Percentiles rank a stretch among this genome's conserved stretches.
Evolutionary conservation across 1,140 invertebrate species (phyloP).

Genomic region (Chironomus tepperi): DNA sequence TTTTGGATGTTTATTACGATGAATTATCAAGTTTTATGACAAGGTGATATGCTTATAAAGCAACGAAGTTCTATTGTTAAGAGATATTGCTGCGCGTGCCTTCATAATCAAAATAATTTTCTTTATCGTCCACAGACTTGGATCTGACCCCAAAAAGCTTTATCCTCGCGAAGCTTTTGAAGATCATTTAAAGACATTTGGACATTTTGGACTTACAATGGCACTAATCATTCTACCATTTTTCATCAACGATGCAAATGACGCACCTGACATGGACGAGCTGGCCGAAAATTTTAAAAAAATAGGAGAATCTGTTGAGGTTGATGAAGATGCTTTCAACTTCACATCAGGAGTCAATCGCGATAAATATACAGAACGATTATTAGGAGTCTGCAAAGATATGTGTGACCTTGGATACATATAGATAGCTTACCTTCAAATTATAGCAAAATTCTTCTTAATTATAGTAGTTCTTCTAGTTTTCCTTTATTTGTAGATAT

Average conservation of each 20-base stretch:
- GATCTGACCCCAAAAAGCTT: conserved; percentile 27
- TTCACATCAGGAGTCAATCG: not conserved
- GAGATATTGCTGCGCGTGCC: too few relatives aligned
- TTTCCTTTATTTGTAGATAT: too few relatives aligned
- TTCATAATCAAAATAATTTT: too few relatives aligned
- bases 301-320: conserved; percentile 25
- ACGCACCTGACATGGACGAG: conserved; percentile 26
- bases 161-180: conserved; percentile 25
- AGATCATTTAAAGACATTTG: conserved; percentile 30
- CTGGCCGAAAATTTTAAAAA: conserved; percentile 25
- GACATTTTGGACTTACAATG: conserved; percentile 35
- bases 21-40: conserved; percentile 35
- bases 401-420: not conserved
- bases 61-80: too few relatives aligned
- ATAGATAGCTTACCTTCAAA: not conserved
- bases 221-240: conserved; percentile 37
- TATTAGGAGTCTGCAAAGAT: not conserved
- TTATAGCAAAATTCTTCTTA: too few relatives aligned
- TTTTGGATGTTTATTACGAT: conserved; percentile 41
- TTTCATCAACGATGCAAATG: conserved; percentile 32
- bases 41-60: conserved; percentile 22
- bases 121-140: conserved; percentile 30
- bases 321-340: not conserved
- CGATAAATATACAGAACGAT: not conserved
- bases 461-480: too few relatives aligned